phyloP scores from a whole-genome alignment of 2,113 vertebrate genomes.

The Lipophrys pholis region DNA sequence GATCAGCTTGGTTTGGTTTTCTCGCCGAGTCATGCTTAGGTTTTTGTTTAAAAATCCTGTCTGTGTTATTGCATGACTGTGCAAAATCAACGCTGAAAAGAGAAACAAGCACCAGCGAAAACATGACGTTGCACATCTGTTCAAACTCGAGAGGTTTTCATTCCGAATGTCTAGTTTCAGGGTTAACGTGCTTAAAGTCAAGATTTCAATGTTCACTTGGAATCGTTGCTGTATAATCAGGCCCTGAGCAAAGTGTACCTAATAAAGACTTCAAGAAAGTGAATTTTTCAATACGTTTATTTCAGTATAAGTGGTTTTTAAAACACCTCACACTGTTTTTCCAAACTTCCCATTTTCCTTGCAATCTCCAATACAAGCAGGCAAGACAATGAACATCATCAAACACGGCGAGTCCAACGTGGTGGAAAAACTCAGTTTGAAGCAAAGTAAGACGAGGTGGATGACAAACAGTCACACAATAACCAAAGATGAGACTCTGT shows the following conservation, averaged over 20 bases:
- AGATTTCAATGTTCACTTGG: too few relatives aligned
- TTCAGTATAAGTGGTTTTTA: slow-evolving; percentile 80
- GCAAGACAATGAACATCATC: slow-evolving; percentile 70
- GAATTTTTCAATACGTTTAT: slow-evolving; percentile 81
- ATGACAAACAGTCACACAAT: slow-evolving; percentile 54
- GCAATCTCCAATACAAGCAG: slow-evolving; percentile 73
- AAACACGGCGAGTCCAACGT: slow-evolving; percentile 61
- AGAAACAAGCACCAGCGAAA: too few relatives aligned
- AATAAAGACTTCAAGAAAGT: background rate
- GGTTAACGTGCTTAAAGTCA: too few relatives aligned
- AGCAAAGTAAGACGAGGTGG: slow-evolving; percentile 71
- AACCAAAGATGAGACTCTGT: slow-evolving; percentile 64
- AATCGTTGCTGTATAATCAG: too few relatives aligned
- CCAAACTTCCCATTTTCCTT: slow-evolving; percentile 65
- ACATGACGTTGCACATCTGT: too few relatives aligned
- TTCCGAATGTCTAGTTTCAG: too few relatives aligned
- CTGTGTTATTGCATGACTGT: too few relatives aligned
- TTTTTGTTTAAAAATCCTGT: too few relatives aligned
- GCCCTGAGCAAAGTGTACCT: background rate
- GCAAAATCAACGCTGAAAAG: too few relatives aligned
- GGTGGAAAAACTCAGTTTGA: slow-evolving; percentile 57
- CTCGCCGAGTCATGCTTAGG: too few relatives aligned
- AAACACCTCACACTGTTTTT: slow-evolving; percentile 78
- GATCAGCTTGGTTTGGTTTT: too few relatives aligned
- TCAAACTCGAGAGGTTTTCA: too few relatives aligned